Conservation (phyloP, 2,797 vertebrate genomes). For the Ataeniobius toweri region DNA sequence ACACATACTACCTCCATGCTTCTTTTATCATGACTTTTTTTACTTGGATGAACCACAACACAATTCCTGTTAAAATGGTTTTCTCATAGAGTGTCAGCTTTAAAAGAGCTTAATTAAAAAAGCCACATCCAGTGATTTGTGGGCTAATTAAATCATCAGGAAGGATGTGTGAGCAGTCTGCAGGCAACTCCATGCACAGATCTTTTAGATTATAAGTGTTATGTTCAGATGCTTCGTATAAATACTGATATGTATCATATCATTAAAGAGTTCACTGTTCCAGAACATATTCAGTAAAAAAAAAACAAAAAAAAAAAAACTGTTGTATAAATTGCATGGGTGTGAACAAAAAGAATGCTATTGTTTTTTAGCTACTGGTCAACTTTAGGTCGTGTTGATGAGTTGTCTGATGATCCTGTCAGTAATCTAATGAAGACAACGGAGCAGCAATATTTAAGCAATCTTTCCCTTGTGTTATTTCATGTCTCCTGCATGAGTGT, state of each 20-base stretch:
- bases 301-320: background rate
- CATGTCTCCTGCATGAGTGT: constrained; percentile 12
- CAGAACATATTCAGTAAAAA: background rate
- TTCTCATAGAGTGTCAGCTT: background rate
- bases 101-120: background rate
- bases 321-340: background rate
- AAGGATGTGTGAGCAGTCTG: background rate
- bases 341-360: constrained; percentile 21
- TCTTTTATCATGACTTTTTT: constrained; percentile 26
- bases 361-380: constrained; percentile 38
- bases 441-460: constrained; percentile 39
- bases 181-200: background rate
- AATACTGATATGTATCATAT: background rate
- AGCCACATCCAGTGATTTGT: background rate
- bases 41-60: constrained; percentile 26
- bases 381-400: constrained; percentile 46
- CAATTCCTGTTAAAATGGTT: background rate
- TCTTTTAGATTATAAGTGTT: background rate
- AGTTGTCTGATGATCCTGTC: constrained; percentile 46
- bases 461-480: constrained; percentile 33
- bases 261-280: background rate
- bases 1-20: constrained; percentile 10
- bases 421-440: constrained; percentile 19
- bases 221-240: background rate
- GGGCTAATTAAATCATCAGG: background rate